Conservation (phyloP, 1,140 invertebrate genomes). For the Drosophila biarmipes region DNA sequence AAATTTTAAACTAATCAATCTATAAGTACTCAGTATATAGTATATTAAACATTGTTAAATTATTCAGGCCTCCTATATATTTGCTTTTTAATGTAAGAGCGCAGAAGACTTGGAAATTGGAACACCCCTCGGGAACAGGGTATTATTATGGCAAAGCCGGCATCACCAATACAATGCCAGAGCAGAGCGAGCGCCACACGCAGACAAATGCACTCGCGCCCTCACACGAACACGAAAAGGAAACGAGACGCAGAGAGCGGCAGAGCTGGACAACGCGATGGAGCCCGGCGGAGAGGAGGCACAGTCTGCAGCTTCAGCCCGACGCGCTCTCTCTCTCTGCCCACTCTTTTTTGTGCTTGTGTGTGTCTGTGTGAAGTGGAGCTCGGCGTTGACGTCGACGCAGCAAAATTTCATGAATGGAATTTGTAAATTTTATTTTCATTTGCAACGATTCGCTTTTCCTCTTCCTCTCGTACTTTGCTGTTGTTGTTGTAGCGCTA, state of each 20-base stretch:
- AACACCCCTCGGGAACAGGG: background rate
- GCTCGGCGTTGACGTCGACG: slow-evolving; percentile 55
- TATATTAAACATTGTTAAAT: too few species aligned
- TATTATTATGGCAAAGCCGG: slow-evolving; percentile 19
- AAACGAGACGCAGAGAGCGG: background rate
- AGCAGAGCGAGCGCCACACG: slow-evolving; percentile 76
- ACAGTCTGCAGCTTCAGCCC: slow-evolving; percentile 25
- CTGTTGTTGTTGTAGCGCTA: slow-evolving; percentile 57
- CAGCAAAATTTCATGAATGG: slow-evolving; percentile 81
- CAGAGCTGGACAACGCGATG: slow-evolving; percentile 28
- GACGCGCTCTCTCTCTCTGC: slow-evolving; percentile 5
- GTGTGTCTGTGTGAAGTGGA: slow-evolving; percentile 34
- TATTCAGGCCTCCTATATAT: too few species aligned
- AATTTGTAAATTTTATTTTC: slow-evolving; percentile 83
- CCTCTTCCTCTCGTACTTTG: slow-evolving; percentile 33
- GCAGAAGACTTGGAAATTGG: background rate
- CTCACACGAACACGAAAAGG: slow-evolving; percentile 27
- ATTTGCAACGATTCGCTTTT: slow-evolving; percentile 69
- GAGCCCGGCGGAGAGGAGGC: slow-evolving; percentile 13
- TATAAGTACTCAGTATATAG: too few species aligned
- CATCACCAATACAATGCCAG: slow-evolving; percentile 62
- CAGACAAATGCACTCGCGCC: slow-evolving; percentile 42
- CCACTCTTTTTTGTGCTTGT: background rate
- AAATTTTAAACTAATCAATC: too few species aligned
- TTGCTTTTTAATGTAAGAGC: too few species aligned